Evolutionary conservation across 2,113 vertebrate genomes (phyloP).

Genomic region (Tringa solitaria): DNA sequence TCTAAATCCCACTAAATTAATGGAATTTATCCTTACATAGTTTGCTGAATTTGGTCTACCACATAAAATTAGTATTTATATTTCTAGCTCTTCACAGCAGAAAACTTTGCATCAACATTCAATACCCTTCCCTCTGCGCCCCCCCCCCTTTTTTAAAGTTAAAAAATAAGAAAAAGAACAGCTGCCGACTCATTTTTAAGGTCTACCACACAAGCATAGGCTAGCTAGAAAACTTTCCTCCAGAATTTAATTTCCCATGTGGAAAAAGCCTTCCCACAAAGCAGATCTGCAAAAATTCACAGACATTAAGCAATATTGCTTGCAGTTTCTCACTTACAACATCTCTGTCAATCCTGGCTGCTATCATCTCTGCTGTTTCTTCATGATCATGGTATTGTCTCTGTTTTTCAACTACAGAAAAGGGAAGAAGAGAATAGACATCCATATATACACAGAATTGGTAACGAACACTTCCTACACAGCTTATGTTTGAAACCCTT

Average conservation of each 20-base stretch:
- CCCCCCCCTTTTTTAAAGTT: background rate
- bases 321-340: slow-evolving; percentile 78
- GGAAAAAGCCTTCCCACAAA: background rate
- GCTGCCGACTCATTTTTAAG: background rate
- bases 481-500: background rate
- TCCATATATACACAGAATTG: accelerated
- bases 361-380: slow-evolving; percentile 79
- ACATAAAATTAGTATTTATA: background rate
- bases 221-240: background rate
- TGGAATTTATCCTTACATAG: background rate
- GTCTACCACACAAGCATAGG: background rate
- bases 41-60: background rate
- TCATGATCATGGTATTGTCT: slow-evolving; percentile 72
- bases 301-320: background rate
- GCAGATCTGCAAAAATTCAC: background rate
- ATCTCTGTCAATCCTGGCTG: slow-evolving; percentile 87
- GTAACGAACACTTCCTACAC: background rate
- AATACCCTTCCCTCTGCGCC: too few species aligned
- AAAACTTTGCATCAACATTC: background rate
- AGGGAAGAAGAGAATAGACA: background rate
- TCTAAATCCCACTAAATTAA: background rate
- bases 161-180: background rate
- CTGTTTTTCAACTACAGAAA: slow-evolving; percentile 77
- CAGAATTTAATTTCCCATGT: background rate
- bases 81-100: background rate